Evolutionary conservation across 1,140 invertebrate species (phyloP).

Genomic region (Panulirus ornatus): DNA sequence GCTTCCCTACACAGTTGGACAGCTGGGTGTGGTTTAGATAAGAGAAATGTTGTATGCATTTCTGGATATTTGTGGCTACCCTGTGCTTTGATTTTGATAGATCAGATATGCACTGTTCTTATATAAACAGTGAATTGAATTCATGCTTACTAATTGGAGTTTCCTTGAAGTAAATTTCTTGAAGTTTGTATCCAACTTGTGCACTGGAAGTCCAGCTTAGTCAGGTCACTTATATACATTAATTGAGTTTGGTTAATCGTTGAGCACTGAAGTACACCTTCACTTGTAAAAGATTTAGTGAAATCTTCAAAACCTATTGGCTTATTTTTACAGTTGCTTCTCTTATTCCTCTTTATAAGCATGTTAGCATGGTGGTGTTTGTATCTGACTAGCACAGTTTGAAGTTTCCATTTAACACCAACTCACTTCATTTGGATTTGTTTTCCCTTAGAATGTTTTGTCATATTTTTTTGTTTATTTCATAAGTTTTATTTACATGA

Average conservation of each 20-base stretch:
- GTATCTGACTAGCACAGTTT: neutral
- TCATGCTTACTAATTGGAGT: neutral
- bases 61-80: neutral
- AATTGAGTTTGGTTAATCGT: neutral
- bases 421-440: neutral
- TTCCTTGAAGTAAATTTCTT: neutral
- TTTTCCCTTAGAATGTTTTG: neutral
- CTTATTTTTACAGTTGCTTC: neutral
- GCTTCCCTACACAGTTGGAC: slow-evolving; percentile 54
- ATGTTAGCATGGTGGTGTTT: neutral
- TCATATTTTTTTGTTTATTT: neutral
- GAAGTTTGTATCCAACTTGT: slow-evolving; percentile 5
- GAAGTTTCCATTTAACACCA: neutral
- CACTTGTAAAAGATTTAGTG: neutral
- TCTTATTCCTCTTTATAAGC: neutral
- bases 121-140: neutral
- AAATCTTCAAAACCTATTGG: neutral
- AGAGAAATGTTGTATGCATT: neutral
- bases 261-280: slow-evolving; percentile 8
- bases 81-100: neutral
- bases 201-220: slow-evolving; percentile 28
- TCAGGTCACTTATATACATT: slow-evolving; percentile 18
- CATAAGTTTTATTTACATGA: neutral
- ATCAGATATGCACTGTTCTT: neutral
- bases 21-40: neutral